Base-by-base conservation (phyloP, 2,797 vertebrate species). In the Phoeniculus purpureus region DNA sequence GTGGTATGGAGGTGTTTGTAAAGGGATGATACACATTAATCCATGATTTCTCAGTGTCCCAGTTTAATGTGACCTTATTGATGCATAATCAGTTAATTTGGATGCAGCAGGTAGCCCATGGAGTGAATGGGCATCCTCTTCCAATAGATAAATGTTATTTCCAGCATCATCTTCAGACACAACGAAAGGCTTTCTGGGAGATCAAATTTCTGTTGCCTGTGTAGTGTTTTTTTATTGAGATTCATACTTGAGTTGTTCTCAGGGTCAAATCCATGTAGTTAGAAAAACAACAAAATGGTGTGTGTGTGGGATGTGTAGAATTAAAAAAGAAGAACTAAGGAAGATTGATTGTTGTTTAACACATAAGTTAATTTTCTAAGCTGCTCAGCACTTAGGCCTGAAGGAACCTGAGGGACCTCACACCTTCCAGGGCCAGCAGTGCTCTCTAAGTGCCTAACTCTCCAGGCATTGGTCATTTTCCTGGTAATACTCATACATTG, bases 401-500 rank as follows among this genome's bases (percentile, higher is more conserved):
- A 51, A 81, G 40, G 50, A 83, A 32, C 47, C 27, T 15, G 18
- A 25, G 68, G 43, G 22, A 59, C 6, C 15, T 50, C 19, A 0
- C 9, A 29, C 12, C 52, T 11, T 29, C 29, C 50, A n/a, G 58
- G 50, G 34, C 54, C 32, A 5, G 1, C 27, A 25, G 9, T 82
- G 26, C 34, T 34, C n/a, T 68, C 68, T 29, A 29, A 54, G 47
- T 43, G 50, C 26, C 50, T 67, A 4, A 1, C 92, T 85, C 52
- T 64, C 27, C 51, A n/a, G 5, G 12, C 40, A 61, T 11, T n/a
- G 32, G 59, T 59, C 32, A 6, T 61, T 85, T 89, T 65, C 10
- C 51, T 70, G 1, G 0, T 59, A 27, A 60, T 50, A 7, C 15
- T 62, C 2, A 0, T 74, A 15, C 43, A 43, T 43, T 43, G 50